These are phyloP conservation scores for Lophotriccus pileatus DNA, from an alignment of 2,797 vertebrate genomes.

Conservation along the genomic window DNA sequence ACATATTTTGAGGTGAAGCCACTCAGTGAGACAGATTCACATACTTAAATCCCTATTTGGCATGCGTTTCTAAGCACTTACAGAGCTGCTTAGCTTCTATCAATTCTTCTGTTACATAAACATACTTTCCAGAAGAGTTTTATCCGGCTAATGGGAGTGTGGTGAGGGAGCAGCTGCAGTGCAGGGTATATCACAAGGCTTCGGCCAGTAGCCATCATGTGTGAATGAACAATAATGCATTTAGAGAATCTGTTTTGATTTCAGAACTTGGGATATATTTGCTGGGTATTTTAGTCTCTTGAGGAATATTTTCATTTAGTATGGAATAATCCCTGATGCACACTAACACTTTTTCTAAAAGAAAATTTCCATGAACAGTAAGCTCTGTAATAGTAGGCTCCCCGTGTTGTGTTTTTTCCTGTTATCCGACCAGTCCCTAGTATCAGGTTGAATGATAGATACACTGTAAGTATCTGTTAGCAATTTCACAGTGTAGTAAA, in stretches of 20 bases:
- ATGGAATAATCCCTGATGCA: not conserved
- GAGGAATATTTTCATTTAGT: not conserved
- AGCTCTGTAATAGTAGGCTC: not conserved
- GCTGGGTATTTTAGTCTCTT: not conserved
- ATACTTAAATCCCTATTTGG: conserved; percentile 56
- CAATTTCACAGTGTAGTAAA: not conserved
- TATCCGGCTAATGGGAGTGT: not conserved
- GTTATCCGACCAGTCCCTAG: not conserved
- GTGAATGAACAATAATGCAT: not conserved
- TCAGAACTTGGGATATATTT: not conserved
- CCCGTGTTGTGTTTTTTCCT: not conserved
- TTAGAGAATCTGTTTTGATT: not conserved
- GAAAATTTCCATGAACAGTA: not conserved
- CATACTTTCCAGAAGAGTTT: conserved; percentile 25
- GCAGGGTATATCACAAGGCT: not conserved
- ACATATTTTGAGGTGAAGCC: not conserved
- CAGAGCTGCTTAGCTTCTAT: conserved; percentile 55
- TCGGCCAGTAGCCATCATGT: not conserved
- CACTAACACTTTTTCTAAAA: not conserved
- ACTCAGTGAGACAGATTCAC: not conserved
- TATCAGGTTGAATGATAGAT: not conserved
- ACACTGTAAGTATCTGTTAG: not conserved
- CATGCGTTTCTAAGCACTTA: conserved; percentile 29
- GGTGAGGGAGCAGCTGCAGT: not conserved
- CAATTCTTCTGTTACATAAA: conserved; percentile 63